Base-by-base conservation (phyloP, 2,113 vertebrate species). In the Serilophus lunatus region DNA sequence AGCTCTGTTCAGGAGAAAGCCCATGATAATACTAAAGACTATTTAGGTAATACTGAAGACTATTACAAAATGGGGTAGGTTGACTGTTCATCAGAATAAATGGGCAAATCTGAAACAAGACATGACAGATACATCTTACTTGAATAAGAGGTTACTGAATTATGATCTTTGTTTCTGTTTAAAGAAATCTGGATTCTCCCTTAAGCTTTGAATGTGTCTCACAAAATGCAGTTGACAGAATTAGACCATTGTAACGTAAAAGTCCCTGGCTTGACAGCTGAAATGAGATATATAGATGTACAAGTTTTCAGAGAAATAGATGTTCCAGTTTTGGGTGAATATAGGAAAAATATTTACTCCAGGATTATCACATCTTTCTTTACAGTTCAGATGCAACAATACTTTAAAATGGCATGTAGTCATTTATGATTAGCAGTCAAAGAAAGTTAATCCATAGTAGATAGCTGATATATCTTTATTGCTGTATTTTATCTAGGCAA, bases 221-320 rank as follows among this genome's bases (percentile, higher is more conserved):
- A 9, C 45, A 22, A 86, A 92, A 90, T 91, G 51, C 49, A 72
- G 29, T 88, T 95, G 93, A 87, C 86, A 86, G 92, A 95, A 90
- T 94, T 81, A 93, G 92, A 94, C 75, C 66, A 13, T 60, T 91
- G 51, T 72, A 93, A 61, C 12, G 31, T 80, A 75, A 59, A 75
- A 82, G 25, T 81, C 60, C 7, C 59, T 79, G 59, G 12, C 80
- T 77, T 93, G 93, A 88, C 86, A 82, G 28, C 54, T 76, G 59
- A 85, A 93, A 74, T 36, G 35, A 81, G 45, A 54, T 35, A 45
- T 88, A 29, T 40, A 72, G 57, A 45, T 9, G 6, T 78, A 22
- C 49, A 49, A 80, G 47, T 78, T 92, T 85, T 60, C 76, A 53
- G 81, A 93, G 40, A 28, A 92, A 54, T 78, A 90, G 59, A 68